Conservation (phyloP, 2,113 vertebrate genomes). For the Carollia perspicillata region DNA sequence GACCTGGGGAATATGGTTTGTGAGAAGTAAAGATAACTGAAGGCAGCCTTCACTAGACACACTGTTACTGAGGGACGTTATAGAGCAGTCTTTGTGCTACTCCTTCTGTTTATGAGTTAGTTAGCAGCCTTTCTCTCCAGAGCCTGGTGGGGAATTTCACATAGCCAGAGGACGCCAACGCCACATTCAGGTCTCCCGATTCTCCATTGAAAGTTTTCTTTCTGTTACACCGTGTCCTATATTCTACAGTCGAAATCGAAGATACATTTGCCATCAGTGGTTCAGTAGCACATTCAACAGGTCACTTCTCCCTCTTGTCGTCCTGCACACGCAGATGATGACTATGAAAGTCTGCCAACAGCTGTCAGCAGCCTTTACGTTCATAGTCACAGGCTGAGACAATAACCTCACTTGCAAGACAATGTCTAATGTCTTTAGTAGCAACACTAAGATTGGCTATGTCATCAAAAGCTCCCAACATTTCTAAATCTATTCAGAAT, state of each 20-base stretch:
- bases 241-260: conserved; percentile 17
- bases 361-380: conserved; percentile 11
- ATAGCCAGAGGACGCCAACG: not conserved
- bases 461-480: not conserved
- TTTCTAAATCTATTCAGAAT: conserved; percentile 40
- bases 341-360: conserved; percentile 17
- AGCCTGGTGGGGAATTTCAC: not conserved
- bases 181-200: not conserved
- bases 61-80: not conserved
- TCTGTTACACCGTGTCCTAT: not conserved
- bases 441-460: not conserved
- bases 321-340: not conserved
- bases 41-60: not conserved
- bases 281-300: not conserved
- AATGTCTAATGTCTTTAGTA: not conserved
- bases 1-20: not conserved
- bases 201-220: not conserved
- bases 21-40: not conserved
- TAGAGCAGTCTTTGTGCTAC: not conserved
- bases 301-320: not conserved
- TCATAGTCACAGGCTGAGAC: not conserved
- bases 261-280: not conserved
- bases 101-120: not conserved
- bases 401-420: not conserved
- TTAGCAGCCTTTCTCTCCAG: not conserved